These are phyloP conservation scores for Quadroppia sp. DNA, from an alignment of 2,888 invertebrate species.

Conservation along the genomic window DNA sequence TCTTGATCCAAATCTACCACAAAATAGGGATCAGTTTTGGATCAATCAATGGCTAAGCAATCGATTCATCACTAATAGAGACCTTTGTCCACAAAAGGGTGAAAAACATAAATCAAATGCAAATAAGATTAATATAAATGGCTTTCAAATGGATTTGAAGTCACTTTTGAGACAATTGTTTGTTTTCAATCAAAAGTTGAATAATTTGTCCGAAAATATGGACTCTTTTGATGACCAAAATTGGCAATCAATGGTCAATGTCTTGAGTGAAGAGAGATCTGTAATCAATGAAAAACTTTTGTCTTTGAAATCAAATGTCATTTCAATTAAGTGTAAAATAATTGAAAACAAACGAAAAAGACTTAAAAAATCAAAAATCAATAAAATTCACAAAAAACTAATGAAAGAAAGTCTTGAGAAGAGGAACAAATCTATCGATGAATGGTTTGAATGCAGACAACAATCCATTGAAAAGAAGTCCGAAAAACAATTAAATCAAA, in stretches of 20 bases:
- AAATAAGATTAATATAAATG: background rate
- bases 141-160: slow-evolving; percentile 5
- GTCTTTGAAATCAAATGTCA: background rate
- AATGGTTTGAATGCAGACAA: background rate
- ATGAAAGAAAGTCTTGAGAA: background rate
- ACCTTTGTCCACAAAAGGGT: background rate
- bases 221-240: background rate
- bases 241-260: background rate
- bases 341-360: slow-evolving; percentile 25
- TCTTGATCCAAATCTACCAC: background rate
- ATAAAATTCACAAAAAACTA: background rate
- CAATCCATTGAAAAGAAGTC: background rate
- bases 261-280: background rate
- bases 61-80: background rate
- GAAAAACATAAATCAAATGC: background rate
- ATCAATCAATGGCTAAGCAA: background rate
- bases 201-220: background rate
- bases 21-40: slow-evolving; percentile 15
- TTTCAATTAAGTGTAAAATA: slow-evolving; percentile 7
- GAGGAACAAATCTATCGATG: background rate
- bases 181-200: background rate
- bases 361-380: background rate
- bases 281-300: background rate
- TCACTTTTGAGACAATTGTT: slow-evolving; percentile 3
- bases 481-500: slow-evolving; percentile 7